Evolutionary conservation across 2,113 vertebrate genomes (phyloP), one percentile per base, ranked within the genome.

Genomic region (Mastomys coucha): DNA sequence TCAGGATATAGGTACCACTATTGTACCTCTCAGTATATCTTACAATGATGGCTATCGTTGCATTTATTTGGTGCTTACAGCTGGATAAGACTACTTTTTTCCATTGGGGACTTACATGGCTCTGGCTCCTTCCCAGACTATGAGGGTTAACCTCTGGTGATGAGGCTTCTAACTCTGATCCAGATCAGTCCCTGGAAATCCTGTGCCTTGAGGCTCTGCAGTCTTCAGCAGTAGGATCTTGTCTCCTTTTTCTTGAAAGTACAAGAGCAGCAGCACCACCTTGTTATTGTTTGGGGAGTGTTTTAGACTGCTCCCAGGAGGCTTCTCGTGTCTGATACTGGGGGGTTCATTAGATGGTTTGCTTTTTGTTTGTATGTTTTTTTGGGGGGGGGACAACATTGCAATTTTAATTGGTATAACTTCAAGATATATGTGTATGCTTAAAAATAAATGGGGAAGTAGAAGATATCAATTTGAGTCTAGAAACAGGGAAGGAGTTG

Each of bases 101-200:
- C n/a, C 56, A 26, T 28, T 84, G 53, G 33, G 33, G 12, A 20
- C 13, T 84, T 31, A 4, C n/a, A 28, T 6, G 13, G n/a, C 22
- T 42, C 24, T 10, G 7, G 24, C 3, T 42, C n/a, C n/a, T 42
- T 26, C 24, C 24, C 3, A 42, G 26, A 63, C 24, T 63, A 17
- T 60, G 13, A 42, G n/a, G 24, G 39, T 24, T 42, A 28, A 24
- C 5, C 7, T 10, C 28, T 84, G n/a, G 12, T 28, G 81, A 63
- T 0, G 3, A 17, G 2, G 1, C 7, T 84, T 28, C n/a, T 3
- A 63, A 3, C 58, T 63, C n/a, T 60, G n/a, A 9, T 16, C 8
- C 36, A 60, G 5, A n/a, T 39, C 12, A 28, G 12, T 63, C 16
- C 12, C 81, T 63, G 10, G 12, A 17, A 28, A 42, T 31, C 14